These are phyloP conservation scores for Synergus gifuensis DNA, from an alignment of 2,888 invertebrate genomes.

Conservation along the genomic window DNA sequence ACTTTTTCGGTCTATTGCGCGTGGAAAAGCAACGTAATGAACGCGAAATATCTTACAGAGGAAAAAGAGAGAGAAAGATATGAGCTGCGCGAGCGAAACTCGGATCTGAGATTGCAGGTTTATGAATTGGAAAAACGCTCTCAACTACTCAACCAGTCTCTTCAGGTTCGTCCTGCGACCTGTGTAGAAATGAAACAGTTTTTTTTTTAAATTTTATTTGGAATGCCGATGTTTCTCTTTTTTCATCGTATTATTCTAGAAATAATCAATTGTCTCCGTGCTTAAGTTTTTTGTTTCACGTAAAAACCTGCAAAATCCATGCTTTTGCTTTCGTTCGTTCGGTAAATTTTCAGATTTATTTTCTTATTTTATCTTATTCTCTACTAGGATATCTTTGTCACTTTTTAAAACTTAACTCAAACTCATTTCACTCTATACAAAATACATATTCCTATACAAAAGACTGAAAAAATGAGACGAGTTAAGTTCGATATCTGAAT, in stretches of 20 bases:
- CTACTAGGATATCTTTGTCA: slow-evolving; percentile 34
- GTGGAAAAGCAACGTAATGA: slow-evolving; percentile 70
- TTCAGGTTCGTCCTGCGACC: slow-evolving; percentile 77
- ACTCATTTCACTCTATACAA: slow-evolving; percentile 3
- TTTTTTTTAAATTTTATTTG: slow-evolving; percentile 64
- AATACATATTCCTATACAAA: slow-evolving; percentile 1
- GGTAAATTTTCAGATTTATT: slow-evolving; percentile 38
- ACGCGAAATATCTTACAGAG: slow-evolving; percentile 77
- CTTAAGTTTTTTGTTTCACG: slow-evolving; percentile 41
- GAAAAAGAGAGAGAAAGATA: slow-evolving; percentile 77
- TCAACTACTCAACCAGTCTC: slow-evolving; percentile 76
- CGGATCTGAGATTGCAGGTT: slow-evolving; percentile 77
- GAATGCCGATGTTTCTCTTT: slow-evolving; percentile 64
- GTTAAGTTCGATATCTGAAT: slow-evolving; percentile 29
- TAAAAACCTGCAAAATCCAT: slow-evolving; percentile 64
- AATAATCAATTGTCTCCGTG: slow-evolving; percentile 34
- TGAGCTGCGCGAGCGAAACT: slow-evolving; percentile 77
- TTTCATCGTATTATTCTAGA: slow-evolving; percentile 25
- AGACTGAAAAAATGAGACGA: slow-evolving; percentile 23
- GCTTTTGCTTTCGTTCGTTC: slow-evolving; percentile 54
- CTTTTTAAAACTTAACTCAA: slow-evolving; percentile 42
- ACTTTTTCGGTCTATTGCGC: slow-evolving; percentile 71
- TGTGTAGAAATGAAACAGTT: slow-evolving; percentile 67
- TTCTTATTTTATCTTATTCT: slow-evolving; percentile 38
- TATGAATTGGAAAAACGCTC: slow-evolving; percentile 78